These are phyloP conservation scores for Chaetops frenatus DNA, from an alignment of 2,113 vertebrate species.

Conservation along the genomic window DNA sequence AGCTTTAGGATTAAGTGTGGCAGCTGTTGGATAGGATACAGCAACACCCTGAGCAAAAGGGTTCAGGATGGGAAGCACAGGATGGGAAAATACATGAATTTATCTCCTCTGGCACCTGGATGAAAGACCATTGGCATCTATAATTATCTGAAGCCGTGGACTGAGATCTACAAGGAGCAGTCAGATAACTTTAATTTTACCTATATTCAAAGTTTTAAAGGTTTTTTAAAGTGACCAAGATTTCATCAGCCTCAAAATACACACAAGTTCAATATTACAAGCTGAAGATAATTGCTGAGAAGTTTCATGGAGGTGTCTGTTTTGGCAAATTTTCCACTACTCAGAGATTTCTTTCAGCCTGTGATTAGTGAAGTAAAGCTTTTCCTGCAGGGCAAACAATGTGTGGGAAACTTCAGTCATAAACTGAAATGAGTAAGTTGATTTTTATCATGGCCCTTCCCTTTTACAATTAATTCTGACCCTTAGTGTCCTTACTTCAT, in stretches of 20 bases:
- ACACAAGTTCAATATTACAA: neutral
- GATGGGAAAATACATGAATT: neutral
- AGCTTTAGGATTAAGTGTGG: neutral
- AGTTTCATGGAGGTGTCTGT: neutral
- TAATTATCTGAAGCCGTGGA: neutral
- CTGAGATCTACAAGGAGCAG: neutral
- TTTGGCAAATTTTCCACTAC: neutral
- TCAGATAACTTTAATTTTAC: neutral
- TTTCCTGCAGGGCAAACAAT: neutral
- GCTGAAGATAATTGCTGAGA: neutral
- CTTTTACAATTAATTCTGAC: neutral
- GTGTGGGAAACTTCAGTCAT: neutral
- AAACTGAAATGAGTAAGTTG: neutral
- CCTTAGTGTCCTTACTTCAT: fast-evolving
- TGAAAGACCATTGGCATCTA: neutral
- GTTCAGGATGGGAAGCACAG: neutral
- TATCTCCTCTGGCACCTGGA: neutral
- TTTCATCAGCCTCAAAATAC: neutral
- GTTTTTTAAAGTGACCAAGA: neutral
- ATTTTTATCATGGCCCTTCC: neutral
- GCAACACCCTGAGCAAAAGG: neutral
- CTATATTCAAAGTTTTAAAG: neutral
- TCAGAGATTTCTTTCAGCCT: neutral
- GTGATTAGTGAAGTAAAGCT: neutral
- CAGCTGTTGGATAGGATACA: neutral